Evolutionary conservation across 2,797 vertebrate species (phyloP).

Genomic region (Danio choprae): DNA sequence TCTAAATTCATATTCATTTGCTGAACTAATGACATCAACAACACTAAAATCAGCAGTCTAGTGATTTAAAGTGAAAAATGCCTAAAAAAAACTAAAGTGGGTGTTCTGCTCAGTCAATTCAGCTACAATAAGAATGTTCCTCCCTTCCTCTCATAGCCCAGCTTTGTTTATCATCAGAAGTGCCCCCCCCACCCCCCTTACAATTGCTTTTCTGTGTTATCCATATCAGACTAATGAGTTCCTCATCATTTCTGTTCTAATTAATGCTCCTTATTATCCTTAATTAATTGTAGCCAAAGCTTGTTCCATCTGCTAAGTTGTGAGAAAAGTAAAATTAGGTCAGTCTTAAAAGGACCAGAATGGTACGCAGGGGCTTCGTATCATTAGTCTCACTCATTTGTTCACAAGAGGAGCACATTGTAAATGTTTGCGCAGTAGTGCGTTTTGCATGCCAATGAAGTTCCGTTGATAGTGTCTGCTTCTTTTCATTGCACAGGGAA

Average conservation of each 20-base stretch:
- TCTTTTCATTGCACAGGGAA: constrained; percentile 22
- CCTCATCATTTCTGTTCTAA: constrained; percentile 76
- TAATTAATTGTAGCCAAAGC: constrained; percentile 84
- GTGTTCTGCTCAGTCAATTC: constrained; percentile 70
- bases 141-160: constrained; percentile 61
- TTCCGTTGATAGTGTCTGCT: background rate
- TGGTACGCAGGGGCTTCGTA: constrained; percentile 58
- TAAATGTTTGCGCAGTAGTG: constrained; percentile 41
- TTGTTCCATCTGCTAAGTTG: constrained; percentile 77
- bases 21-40: constrained; percentile 61
- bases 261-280: constrained; percentile 79
- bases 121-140: constrained; percentile 63
- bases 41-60: constrained; percentile 48
- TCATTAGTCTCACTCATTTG: constrained; percentile 68
- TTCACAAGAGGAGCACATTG: constrained; percentile 58
- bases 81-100: constrained; percentile 60
- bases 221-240: constrained; percentile 77
- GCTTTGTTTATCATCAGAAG: constrained; percentile 73
- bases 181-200: constrained; percentile 72
- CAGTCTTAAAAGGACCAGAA: constrained; percentile 69
- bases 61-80: constrained; percentile 62
- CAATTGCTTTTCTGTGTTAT: constrained; percentile 71
- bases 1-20: constrained; percentile 61
- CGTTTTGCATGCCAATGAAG: constrained; percentile 45
- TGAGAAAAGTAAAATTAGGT: constrained; percentile 73